Evolutionary conservation across 2,797 vertebrate species (phyloP).

Genomic region (Hybognathus amarus): DNA sequence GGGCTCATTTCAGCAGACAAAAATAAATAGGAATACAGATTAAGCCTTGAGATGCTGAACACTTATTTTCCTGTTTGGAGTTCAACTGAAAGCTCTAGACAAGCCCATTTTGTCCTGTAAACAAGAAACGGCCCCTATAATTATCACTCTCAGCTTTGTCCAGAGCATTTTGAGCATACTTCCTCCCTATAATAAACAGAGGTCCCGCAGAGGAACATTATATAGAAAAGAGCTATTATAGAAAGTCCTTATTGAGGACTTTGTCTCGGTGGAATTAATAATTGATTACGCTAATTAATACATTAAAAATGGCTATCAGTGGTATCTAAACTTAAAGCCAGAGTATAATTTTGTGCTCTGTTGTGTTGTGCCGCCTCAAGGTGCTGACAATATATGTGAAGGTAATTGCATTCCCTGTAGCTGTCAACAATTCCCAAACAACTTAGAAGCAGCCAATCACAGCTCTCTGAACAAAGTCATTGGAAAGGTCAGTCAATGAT

Average conservation of each 20-base stretch:
- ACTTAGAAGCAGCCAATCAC: neutral
- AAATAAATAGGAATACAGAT: constrained; percentile 14
- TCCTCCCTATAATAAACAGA: neutral
- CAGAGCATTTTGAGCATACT: neutral
- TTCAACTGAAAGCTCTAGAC: constrained; percentile 5
- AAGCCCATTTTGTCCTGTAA: constrained; percentile 9
- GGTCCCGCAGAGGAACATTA: neutral
- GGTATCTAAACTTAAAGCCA: neutral
- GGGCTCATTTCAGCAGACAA: constrained; percentile 15
- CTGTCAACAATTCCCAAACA: constrained; percentile 9
- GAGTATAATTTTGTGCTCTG: neutral
- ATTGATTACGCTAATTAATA: neutral
- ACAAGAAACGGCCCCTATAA: constrained; percentile 6
- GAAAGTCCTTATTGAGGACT: neutral
- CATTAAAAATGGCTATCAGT: neutral
- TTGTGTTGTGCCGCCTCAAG: neutral
- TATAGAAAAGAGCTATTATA: neutral
- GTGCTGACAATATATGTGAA: constrained; percentile 30
- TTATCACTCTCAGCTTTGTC: neutral
- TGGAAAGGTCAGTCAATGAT: constrained; percentile 24
- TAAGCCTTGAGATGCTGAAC: constrained; percentile 4
- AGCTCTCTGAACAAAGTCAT: constrained; percentile 9
- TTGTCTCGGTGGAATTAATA: neutral
- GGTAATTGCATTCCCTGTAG: constrained; percentile 15
- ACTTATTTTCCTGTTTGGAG: constrained; percentile 8